Percentiles rank a stretch among this genome's conserved stretches.
Evolutionary conservation across 2,113 vertebrate species (phyloP).

Genomic region (Triplophysa siluroides): DNA sequence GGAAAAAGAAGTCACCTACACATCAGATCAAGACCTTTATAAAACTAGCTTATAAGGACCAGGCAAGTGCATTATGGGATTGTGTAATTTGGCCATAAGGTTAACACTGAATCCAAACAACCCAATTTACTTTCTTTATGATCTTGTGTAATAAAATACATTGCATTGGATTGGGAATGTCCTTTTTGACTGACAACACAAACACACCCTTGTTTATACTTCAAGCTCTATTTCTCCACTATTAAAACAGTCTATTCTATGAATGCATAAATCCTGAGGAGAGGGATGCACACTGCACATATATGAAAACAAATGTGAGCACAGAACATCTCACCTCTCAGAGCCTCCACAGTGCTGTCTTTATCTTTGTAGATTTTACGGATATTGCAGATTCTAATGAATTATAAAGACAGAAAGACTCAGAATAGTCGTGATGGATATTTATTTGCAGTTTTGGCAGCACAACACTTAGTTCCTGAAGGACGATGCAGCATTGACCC

Average conservation of each 20-base stretch:
- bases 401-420: neutral
- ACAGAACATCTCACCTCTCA: conserved; percentile 80
- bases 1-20: neutral
- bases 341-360: conserved; percentile 84
- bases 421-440: neutral
- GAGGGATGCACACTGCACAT: neutral
- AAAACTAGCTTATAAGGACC: neutral
- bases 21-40: neutral
- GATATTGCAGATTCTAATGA: conserved; percentile 88
- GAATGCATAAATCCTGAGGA: neutral
- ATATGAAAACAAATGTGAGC: neutral
- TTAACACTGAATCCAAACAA: no score
- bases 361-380: conserved; percentile 89
- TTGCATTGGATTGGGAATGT: no score
- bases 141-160: no score
- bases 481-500: neutral
- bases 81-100: neutral
- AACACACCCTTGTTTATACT: neutral
- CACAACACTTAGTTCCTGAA: neutral
- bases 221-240: neutral
- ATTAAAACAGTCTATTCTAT: neutral
- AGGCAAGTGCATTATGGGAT: neutral
- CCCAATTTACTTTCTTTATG: no score
- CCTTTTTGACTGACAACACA: no score
- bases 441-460: conserved; percentile 37